phyloP scores from a whole-genome alignment of 2,113 vertebrate genomes.

The Ameiurus melas region DNA sequence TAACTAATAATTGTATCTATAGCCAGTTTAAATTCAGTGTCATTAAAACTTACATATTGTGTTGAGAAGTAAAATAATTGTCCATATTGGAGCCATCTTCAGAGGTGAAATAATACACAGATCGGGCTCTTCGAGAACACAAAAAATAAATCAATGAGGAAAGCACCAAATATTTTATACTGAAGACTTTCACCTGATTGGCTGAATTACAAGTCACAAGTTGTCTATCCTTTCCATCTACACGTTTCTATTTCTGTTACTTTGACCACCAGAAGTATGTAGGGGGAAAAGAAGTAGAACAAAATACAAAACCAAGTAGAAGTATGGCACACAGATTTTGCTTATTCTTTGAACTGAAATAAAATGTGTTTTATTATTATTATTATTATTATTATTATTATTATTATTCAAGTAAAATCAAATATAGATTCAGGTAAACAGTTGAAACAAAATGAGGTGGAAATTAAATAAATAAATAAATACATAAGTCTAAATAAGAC shows the following conservation, averaged over 20 bases:
- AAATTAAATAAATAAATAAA: no score
- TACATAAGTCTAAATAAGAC: neutral
- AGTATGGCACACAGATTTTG: neutral
- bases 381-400: neutral
- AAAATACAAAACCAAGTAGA: neutral
- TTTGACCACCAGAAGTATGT: neutral
- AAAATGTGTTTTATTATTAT: neutral
- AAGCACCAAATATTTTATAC: neutral
- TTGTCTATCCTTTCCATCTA: neutral
- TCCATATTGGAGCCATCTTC: no score
- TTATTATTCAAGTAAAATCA: neutral
- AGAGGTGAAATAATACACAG: no score
- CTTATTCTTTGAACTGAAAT: neutral
- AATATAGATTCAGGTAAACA: no score
- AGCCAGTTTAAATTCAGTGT: neutral
- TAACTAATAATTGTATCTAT: no score
- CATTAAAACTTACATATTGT: slow-evolving; percentile 13
- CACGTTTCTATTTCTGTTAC: neutral
- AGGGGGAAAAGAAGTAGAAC: neutral
- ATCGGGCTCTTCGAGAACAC: no score
- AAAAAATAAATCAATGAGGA: no score
- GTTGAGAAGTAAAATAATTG: no score
- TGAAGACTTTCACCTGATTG: neutral
- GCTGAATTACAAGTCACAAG: neutral
- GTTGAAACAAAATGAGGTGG: no score